Evolutionary conservation across 2,888 invertebrate genomes (phyloP), one percentile per base, ranked within the genome.

Genomic region (Ochropleura leucogaster): DNA sequence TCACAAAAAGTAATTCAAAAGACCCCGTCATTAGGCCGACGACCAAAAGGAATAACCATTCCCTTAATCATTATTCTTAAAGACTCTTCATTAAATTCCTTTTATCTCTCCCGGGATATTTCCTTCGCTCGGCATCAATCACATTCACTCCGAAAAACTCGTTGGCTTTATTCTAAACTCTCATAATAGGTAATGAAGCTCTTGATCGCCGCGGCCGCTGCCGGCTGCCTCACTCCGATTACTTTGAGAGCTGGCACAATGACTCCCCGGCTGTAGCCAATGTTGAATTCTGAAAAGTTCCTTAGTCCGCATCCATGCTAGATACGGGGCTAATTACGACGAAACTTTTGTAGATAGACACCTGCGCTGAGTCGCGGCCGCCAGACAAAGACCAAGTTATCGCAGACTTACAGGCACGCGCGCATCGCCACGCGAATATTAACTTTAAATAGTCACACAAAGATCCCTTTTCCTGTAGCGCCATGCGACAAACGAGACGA

Each of bases 21-120:
- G 94, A 93, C 92, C 91, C 94, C 93, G 94, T 96, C 95, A 96
- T 96, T 95, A 96, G 93, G 90, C 92, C 87, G 92, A 91, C 92
- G 92, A 95, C 94, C 93, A 94, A 96, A 95, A 95, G 95, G 95
- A 96, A 96, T 96, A 96, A 95, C 95, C 95, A 94, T 96, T 96
- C 94, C 93, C 95, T 96, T 96, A 96, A 96, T 96, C 95, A 96
- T 96, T 95, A 96, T 96, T 96, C 95, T 95, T 96, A 96, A 96
- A 96, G 96, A 96, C 93, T 96, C 95, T 96, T 96, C 96, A 96
- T 96, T 96, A 96, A 96, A 96, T 95, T 96, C 96, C 95, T 96
- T 96, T 96, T 96, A 96, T 96, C 95, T 96, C 94, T 95, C 94
- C 91, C 93, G 93, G 95, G 96, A 95, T 96, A 95, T 96, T 96